Conservation (phyloP, 1,140 invertebrate genomes). For the Dryas iulia region DNA sequence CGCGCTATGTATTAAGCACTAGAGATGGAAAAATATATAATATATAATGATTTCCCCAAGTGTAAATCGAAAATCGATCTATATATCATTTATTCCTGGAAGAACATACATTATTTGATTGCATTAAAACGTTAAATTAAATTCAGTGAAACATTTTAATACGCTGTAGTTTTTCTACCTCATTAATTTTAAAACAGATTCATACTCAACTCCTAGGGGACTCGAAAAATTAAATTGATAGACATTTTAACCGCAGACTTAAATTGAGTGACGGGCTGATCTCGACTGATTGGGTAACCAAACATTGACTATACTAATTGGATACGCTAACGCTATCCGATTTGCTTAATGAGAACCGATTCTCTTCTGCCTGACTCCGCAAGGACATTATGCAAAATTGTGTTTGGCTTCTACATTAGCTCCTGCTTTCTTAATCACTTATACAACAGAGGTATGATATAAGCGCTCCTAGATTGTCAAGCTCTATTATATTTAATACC, state of each 20-base stretch:
- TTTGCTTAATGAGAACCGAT: conserved; percentile 76
- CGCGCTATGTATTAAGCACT: too few species aligned
- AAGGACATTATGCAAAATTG: conserved; percentile 73
- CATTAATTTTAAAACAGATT: conserved; percentile 6
- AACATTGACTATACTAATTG: conserved; percentile 76
- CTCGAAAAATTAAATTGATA: conserved; percentile 23
- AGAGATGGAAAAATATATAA: too few species aligned
- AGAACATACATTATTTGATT: background rate
- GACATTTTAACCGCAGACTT: conserved; percentile 24
- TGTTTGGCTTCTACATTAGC: conserved; percentile 72
- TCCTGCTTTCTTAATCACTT: conserved; percentile 65
- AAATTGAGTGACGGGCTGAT: conserved; percentile 50
- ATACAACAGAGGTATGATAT: conserved; percentile 60
- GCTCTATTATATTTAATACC: background rate
- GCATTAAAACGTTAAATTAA: background rate
- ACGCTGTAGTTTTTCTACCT: background rate
- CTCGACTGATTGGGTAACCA: conserved; percentile 57
- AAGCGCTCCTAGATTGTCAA: background rate
- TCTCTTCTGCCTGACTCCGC: conserved; percentile 52
- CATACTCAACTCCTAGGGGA: conserved; percentile 1
- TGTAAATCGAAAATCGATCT: too few species aligned
- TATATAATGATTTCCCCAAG: too few species aligned
- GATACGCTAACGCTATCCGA: conserved; percentile 64
- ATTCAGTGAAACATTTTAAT: background rate
- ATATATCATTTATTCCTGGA: too few species aligned